Conservation (phyloP, 2,113 vertebrate genomes). For the Cyanocitta stelleri region DNA sequence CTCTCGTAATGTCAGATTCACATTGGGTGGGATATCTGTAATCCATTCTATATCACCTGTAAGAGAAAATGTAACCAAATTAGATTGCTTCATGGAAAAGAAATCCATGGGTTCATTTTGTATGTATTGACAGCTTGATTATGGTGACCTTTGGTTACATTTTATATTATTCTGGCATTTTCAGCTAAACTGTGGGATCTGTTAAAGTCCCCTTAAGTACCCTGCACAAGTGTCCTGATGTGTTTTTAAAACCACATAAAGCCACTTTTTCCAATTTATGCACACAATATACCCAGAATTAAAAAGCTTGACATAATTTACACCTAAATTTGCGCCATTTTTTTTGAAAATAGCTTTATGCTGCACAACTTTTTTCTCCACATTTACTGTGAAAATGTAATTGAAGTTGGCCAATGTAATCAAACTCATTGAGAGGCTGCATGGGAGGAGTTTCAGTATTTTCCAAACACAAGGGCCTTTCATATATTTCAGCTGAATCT, state of each 20-base stretch:
- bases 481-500: neutral
- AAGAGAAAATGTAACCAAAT: neutral
- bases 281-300: neutral
- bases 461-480: neutral
- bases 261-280: neutral
- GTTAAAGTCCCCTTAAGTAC: neutral
- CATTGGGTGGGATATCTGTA: conserved; percentile 7
- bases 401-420: neutral
- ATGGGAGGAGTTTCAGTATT: neutral
- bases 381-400: neutral
- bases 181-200: neutral
- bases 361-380: neutral
- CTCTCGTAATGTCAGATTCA: neutral
- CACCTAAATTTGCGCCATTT: neutral
- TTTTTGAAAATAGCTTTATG: neutral
- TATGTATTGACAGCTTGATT: neutral
- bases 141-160: neutral
- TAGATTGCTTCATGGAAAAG: neutral
- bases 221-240: neutral
- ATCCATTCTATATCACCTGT: conserved; percentile 55
- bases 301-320: neutral
- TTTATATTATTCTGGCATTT: neutral
- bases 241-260: neutral
- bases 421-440: neutral
- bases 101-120: neutral